Evolutionary conservation across 2,888 invertebrate genomes (phyloP).

Genomic region (Parnassius smintheus): DNA sequence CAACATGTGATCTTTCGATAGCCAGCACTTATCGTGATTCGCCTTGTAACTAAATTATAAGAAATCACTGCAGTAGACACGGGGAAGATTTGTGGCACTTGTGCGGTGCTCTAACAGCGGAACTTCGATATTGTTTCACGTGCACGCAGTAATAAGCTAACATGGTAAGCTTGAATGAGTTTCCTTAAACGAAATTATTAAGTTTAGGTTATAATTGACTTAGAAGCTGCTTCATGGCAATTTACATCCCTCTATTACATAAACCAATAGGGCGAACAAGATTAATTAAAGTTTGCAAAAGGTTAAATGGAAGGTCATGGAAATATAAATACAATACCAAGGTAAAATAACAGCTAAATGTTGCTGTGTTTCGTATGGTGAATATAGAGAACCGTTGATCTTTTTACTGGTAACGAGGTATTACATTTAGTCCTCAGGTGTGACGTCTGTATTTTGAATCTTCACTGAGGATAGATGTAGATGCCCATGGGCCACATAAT

Average conservation of each 20-base stretch:
- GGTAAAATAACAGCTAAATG: too few species aligned
- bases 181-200: conserved; percentile 21
- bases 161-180: conserved; percentile 20
- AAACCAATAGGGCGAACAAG: conserved; percentile 12
- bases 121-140: conserved; percentile 40
- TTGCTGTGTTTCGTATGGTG: too few species aligned
- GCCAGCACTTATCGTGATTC: conserved; percentile 12
- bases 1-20: conserved; percentile 1
- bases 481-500: too few species aligned
- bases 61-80: conserved; percentile 49
- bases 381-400: too few species aligned
- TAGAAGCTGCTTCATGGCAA: conserved; percentile 19
- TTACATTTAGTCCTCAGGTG: too few species aligned
- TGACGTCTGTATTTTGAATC: too few species aligned
- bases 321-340: too few species aligned
- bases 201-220: conserved; percentile 25
- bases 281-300: conserved; percentile 21
- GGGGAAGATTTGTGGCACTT: conserved; percentile 54
- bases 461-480: too few species aligned
- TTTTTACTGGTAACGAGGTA: too few species aligned
- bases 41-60: conserved; percentile 26
- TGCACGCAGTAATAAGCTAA: conserved; percentile 28
- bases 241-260: conserved; percentile 11
- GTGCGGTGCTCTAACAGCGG: conserved; percentile 36
- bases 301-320: background rate